Percentiles rank a stretch among this genome's conserved stretches.
Conservation (phyloP, 2,797 vertebrate species). For the Myotis findleyi region DNA sequence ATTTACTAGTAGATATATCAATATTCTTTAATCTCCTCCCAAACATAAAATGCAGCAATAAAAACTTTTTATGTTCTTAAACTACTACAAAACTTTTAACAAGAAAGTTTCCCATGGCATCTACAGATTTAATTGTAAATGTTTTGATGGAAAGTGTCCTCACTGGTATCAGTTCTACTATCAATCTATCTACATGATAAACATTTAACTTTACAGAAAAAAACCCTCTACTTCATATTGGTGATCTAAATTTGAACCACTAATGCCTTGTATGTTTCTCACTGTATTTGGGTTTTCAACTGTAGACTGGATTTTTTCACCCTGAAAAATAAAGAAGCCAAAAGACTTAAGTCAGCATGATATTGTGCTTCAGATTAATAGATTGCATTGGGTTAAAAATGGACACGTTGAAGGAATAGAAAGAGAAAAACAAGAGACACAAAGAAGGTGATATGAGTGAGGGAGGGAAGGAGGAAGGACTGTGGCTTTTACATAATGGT, state of each 20-base stretch:
- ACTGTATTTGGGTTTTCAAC: neutral
- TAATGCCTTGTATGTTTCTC: neutral
- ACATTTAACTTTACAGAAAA: neutral
- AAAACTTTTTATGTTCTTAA: neutral
- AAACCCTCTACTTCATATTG: neutral
- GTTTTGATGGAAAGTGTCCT: neutral
- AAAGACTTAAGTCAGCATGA: neutral
- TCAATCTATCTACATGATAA: neutral
- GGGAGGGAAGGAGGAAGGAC: neutral
- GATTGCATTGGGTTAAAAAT: neutral
- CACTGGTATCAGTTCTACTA: neutral
- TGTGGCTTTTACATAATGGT: neutral
- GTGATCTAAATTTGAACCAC: conserved; percentile 26
- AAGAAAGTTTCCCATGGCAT: neutral
- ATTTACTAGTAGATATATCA: neutral
- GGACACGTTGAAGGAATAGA: neutral
- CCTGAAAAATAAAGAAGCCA: conserved; percentile 11
- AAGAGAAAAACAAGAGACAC: neutral
- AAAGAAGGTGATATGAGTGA: neutral
- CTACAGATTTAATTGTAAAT: neutral
- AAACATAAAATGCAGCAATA: neutral
- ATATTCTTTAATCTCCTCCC: neutral
- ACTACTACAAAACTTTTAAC: neutral
- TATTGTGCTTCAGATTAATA: neutral
- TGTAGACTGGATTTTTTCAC: neutral